Conservation (phyloP, 2,888 invertebrate species). For the Ecliptopera silaceata region DNA sequence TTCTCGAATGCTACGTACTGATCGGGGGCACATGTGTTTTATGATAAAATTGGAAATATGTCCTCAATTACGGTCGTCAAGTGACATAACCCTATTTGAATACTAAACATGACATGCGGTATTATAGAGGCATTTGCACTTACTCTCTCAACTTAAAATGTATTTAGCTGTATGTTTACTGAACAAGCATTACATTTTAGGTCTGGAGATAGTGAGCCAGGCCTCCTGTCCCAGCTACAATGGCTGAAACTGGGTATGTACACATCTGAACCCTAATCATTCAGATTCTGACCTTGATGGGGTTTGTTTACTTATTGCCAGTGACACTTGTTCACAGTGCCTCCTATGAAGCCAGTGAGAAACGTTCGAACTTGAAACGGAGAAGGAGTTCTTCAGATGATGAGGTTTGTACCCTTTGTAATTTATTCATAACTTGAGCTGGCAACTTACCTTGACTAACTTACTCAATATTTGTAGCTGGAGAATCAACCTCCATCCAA, state of each 20-base stretch:
- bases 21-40: conserved; percentile 41
- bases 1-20: conserved; percentile 42
- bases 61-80: conserved; percentile 72
- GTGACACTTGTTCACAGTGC: conserved; percentile 61
- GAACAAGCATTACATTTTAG: conserved; percentile 58
- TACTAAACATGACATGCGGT: conserved; percentile 80
- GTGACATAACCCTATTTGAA: conserved; percentile 82
- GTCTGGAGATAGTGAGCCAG: conserved; percentile 53
- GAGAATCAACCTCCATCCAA: conserved; percentile 77
- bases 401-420: conserved; percentile 61
- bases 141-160: conserved; percentile 47
- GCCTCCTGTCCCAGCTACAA: conserved; percentile 58
- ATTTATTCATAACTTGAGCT: conserved; percentile 21
- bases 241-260: conserved; percentile 79
- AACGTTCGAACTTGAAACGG: conserved; percentile 67
- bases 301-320: conserved; percentile 61
- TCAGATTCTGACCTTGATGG: conserved; percentile 61
- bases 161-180: conserved; percentile 39
- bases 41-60: conserved; percentile 56
- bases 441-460: conserved; percentile 4
- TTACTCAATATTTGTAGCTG: conserved; percentile 55
- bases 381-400: conserved; percentile 75
- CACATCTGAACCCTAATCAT: conserved; percentile 44
- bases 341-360: conserved; percentile 66
- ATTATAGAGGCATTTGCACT: conserved; percentile 62